Evolutionary conservation across 2,113 vertebrate species (phyloP).

Genomic region (Abramis brama): DNA sequence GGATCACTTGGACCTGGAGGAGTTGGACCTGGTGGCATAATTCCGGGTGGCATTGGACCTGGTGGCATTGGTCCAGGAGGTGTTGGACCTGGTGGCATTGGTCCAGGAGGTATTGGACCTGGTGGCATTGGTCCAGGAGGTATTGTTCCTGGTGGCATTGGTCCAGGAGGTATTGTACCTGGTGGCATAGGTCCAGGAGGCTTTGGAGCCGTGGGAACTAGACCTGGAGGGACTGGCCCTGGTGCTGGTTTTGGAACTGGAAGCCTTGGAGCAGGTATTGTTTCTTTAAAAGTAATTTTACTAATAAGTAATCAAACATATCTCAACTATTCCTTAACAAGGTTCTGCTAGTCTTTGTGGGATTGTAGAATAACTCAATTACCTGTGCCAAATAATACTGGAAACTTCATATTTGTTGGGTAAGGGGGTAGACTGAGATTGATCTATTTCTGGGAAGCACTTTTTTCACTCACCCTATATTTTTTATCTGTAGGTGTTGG

Average conservation of each 20-base stretch:
- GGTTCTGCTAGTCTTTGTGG: not conserved
- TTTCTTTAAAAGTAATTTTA: not conserved
- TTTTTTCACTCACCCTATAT: not conserved
- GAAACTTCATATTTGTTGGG: not conserved
- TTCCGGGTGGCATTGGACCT: slow-evolving; percentile 11
- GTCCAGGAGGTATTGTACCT: slow-evolving; percentile 1
- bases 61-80: slow-evolving; percentile 30
- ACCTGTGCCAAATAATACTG: not conserved
- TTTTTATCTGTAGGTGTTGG: slow-evolving; percentile 24
- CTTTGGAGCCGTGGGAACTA: not conserved
- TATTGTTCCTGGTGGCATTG: slow-evolving; percentile 26
- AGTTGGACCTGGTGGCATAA: slow-evolving; percentile 11
- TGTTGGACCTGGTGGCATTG: not conserved
- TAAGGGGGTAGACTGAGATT: not conserved
- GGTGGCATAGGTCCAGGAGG: slow-evolving; percentile 49
- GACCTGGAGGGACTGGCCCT: slow-evolving; percentile 35
- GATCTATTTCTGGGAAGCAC: not conserved
- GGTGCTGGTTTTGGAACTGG: slow-evolving; percentile 55
- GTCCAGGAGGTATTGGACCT: slow-evolving; percentile 5
- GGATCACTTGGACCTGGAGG: slow-evolving; percentile 19
- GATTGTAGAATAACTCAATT: not conserved
- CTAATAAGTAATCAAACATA: not conserved
- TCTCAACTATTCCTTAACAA: not conserved
- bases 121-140: slow-evolving; percentile 46
- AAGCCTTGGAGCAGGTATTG: slow-evolving; percentile 55